Conservation (phyloP, 2,797 vertebrate species). For the Microctenopoma stevenorrisi region DNA sequence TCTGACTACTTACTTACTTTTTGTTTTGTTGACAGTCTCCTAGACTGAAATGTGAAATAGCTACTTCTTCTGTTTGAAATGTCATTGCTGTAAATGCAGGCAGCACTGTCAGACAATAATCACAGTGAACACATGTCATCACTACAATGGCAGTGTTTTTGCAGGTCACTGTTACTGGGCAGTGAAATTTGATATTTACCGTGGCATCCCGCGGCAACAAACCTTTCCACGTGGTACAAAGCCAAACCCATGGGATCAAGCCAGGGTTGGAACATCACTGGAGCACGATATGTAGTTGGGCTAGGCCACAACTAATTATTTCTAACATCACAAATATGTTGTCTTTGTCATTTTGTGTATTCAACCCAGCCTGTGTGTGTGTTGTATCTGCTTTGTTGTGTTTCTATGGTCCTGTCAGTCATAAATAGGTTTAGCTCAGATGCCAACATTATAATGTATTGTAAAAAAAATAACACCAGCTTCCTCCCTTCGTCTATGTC, state of each 20-base stretch:
- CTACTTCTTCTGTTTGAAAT: not conserved
- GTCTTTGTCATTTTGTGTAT: conserved; percentile 23
- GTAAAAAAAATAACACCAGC: conserved; percentile 57
- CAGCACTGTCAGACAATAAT: conserved; percentile 21
- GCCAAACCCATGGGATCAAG: conserved; percentile 28
- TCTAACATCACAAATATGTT: conserved; percentile 24
- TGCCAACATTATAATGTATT: conserved; percentile 60
- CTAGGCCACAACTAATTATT: conserved; percentile 36
- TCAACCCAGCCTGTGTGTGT: not conserved
- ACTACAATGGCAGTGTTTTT: conserved; percentile 18
- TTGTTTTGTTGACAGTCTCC: not conserved
- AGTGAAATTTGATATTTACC: conserved; percentile 37
- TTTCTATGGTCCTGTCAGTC: conserved; percentile 12
- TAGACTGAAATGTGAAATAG: conserved; percentile 1
- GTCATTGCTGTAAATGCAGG: not conserved
- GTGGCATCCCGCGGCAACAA: conserved; percentile 24
- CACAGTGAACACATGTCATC: conserved; percentile 14
- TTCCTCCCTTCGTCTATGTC: conserved; percentile 29
- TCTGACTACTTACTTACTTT: not conserved
- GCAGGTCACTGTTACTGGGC: conserved; percentile 22
- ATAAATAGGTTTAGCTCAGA: conserved; percentile 14
- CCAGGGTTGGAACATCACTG: conserved; percentile 47
- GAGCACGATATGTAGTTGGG: conserved; percentile 38
- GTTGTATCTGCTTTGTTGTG: not conserved
- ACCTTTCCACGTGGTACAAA: conserved; percentile 45